A percentile compares a stretch with the other conserved stretches of the same genome.
Evolutionary conservation across 2,888 invertebrate species (phyloP).

Genomic region (Hedychridium roseum): DNA sequence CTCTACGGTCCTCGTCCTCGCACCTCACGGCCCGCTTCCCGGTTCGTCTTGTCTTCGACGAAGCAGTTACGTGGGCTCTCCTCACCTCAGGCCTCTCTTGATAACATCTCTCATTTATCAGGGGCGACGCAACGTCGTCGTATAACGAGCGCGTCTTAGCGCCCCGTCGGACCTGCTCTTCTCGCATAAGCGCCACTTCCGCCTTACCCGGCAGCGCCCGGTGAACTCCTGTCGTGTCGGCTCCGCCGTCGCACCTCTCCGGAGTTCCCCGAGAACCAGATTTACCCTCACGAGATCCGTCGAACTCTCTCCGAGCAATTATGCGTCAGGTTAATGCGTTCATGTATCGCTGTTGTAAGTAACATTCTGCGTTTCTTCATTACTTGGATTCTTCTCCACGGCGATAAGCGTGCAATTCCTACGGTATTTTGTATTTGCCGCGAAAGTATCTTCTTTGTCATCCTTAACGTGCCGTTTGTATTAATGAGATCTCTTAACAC

Average conservation of each 20-base stretch:
- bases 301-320: constrained; percentile 4
- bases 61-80: constrained; percentile 27
- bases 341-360: no score
- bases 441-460: no score
- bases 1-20: neutral
- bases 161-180: constrained; percentile 19
- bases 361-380: no score
- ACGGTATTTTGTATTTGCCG: no score
- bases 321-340: no score
- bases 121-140: constrained; percentile 34
- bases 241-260: constrained; percentile 8
- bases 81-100: constrained; percentile 25
- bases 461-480: no score
- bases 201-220: constrained; percentile 16
- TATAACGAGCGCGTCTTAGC: constrained; percentile 44
- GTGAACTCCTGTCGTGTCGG: neutral
- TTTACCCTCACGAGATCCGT: constrained; percentile 10
- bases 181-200: constrained; percentile 31
- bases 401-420: no score
- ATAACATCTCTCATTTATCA: constrained; percentile 50
- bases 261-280: constrained; percentile 27
- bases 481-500: no score
- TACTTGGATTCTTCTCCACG: no score
- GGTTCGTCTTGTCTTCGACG: constrained; percentile 17
- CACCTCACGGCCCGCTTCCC: constrained; percentile 27